phyloP scores from a whole-genome alignment of 2,888 invertebrate genomes.

The Mellilla xanthometata region DNA sequence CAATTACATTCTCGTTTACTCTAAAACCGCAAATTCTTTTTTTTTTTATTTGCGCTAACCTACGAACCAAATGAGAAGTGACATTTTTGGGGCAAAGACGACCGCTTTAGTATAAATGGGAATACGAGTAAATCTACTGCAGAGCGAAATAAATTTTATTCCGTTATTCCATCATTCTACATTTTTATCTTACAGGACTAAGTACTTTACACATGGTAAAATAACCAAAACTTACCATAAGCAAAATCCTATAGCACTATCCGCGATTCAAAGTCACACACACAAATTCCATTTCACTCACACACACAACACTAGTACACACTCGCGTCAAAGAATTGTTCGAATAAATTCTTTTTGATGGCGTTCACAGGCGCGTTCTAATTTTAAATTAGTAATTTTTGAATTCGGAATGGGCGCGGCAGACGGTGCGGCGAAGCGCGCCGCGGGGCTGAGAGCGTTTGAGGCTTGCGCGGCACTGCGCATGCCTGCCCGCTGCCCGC shows the following conservation, averaged over 20 bases:
- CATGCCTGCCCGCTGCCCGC: conserved; percentile 65
- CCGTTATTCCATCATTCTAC: too few species aligned
- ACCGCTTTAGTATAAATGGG: conserved; percentile 13
- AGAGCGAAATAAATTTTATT: conserved; percentile 1
- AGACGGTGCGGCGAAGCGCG: conserved; percentile 59
- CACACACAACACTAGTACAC: conserved; percentile 44
- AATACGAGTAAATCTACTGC: conserved; percentile 17
- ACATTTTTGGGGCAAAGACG: conserved; percentile 26
- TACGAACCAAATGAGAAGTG: conserved; percentile 26
- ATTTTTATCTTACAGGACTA: not conserved
- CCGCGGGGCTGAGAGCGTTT: conserved; percentile 64
- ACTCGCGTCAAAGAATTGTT: conserved; percentile 37
- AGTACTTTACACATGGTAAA: not conserved
- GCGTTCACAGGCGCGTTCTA: conserved; percentile 34
- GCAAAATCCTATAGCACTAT: conserved; percentile 46
- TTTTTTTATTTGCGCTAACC: conserved; percentile 17
- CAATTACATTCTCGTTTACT: conserved; percentile 10
- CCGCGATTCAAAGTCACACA: conserved; percentile 47
- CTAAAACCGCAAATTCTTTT: not conserved
- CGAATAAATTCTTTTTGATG: conserved; percentile 24
- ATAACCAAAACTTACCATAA: conserved; percentile 54
- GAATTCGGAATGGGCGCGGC: conserved; percentile 52
- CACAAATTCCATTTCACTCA: conserved; percentile 52
- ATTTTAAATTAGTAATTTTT: conserved; percentile 33
- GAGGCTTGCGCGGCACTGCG: conserved; percentile 58